Evolutionary conservation across 2,888 invertebrate species (phyloP), one percentile per base, ranked within the genome.

Genomic region (Penaeus monodon): DNA sequence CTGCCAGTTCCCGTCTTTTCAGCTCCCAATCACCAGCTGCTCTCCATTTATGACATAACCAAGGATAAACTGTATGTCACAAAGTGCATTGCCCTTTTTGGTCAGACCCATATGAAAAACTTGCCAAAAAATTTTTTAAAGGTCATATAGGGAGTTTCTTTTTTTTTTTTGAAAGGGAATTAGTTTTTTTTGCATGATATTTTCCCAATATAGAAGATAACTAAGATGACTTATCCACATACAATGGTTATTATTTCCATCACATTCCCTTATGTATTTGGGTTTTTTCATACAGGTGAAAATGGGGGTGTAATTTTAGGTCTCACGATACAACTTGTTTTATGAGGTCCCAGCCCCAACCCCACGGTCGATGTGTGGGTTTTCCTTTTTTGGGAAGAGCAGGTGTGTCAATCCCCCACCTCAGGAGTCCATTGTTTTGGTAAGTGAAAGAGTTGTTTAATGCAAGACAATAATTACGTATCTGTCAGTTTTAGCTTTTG

Each of bases 21-120:
- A 65, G 85, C 90, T 74, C 85, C 90, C 49, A 88, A 88, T 87
- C 91, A 12, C 90, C 90, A 17, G 90, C 89, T 70, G 96, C 96
- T 88, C 94, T 96, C 91, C 96, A 96, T 97, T 92, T 99, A 97
- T 93, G 98, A 99, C 93, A 95, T 97, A 92, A 95, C 96, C 92
- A 97, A 97, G 94, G 99, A 99, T 94, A 96, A 96, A 93, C 94
- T 99, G 90, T 97, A 95, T 93, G 99, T 98, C 92, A 96, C 98
- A 91, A 99, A 99, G 94, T 96, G 97, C 93, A 96, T 99, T 92
- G 96, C 96, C 90, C 94, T 99, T 90, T 95, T 99, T 91, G 97
- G 97, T 92, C 97, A 97, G 93, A 96, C 91, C 97, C 99, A 57
- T 97, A 97, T 93, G 96, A 98, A 81, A 95, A 96, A 92, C 96